Base-by-base conservation (phyloP, 2,113 vertebrate species). In the Mustelus asterias region DNA sequence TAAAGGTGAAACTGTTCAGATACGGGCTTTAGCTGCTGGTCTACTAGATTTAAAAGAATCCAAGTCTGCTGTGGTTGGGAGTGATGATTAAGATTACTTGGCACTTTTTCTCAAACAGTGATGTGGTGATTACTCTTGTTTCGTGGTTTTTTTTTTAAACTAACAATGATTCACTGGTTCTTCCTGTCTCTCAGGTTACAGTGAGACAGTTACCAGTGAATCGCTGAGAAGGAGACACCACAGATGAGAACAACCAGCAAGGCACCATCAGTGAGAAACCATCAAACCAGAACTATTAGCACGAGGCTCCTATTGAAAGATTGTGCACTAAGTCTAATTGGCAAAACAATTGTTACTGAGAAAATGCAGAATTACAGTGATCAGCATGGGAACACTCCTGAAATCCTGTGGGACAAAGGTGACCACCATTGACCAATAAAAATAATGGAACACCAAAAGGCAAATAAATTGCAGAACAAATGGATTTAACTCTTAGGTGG, bases 221-320 rank as follows among this genome's bases (percentile, higher is more conserved):
- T 69, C 63, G 72, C 41, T 72, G 69, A 69, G 1, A 95, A 48
- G 26, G 41, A 44, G 63, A 48, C 26, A 95, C 10, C 69, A 37
- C 89, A 95, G 44, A 48, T 37, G 29, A 48, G 16, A 72, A 8
- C 22, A 95, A 95, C 41, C 60, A 26, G 22, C 8, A 72, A 33
- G 24, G 24, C 41, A 95, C 41, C 37, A 72, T 95, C 48, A 54
- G 63, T 54, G 69, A 95, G 65, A 95, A 95, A 95, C 94, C 94
- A 54, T 3, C 69, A 72, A 72, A 95, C 94, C 67, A 72, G 94
- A 44, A 95, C 65, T 33, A 22, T 72, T 33, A 95, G 13, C 22
- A 72, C 4, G 20, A 95, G 26, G 48, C 69, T 41, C 24, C 6
- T 16, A 60, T 29, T 48, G 41, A 72, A n/a, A 69, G 54, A 54